Base-by-base conservation (phyloP, 2,888 invertebrate genomes). In the Ellobium chinense region DNA sequence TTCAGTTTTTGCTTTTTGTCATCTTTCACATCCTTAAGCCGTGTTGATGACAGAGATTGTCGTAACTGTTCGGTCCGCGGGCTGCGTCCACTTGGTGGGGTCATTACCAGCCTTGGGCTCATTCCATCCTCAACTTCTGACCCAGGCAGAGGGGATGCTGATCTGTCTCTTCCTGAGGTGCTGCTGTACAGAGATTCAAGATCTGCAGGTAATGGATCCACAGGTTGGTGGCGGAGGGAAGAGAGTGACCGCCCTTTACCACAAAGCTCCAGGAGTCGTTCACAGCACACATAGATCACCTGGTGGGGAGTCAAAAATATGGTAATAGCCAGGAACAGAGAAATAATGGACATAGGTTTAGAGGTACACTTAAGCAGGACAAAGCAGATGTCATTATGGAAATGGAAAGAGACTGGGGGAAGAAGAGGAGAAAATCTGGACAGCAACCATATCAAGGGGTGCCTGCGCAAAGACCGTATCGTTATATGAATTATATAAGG, bases 271-370 rank as follows among this genome's bases (percentile, higher is more conserved):
- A 97, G 94, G 37, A 97, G 95, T 60, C 96, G 94, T 91, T 97
- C 96, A 89, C 96, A 96, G 78, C 96, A 94, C 84, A 95, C 94
- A 93, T 96, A 96, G n/a, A 97, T 93, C 86, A 97, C 95, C 96
- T 96, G 93, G 18, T 93, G 92, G 82, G 81, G 39, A n/a, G 2
- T 31, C 36, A 29, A 21, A 46, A 39, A 79, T 14, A 62, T 36
- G 37, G 5, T 39, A 54, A 14, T 4, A 69, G 2, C 1, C 2
- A n/a, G n/a, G n/a, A n/a, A n/a, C n/a, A n/a, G n/a, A n/a, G n/a
- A n/a, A n/a, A n/a, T n/a, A n/a, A 39, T 39, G 63, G 14, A 62
- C 5, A 24, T n/a, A 58, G 4, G 24, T 14, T 21, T 58, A n/a
- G 18, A 58, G 18, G 5, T 58, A 58, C 9, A n/a, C 5, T 58